Conservation (phyloP, 2,113 vertebrate species). For the Fregetta grallaria region DNA sequence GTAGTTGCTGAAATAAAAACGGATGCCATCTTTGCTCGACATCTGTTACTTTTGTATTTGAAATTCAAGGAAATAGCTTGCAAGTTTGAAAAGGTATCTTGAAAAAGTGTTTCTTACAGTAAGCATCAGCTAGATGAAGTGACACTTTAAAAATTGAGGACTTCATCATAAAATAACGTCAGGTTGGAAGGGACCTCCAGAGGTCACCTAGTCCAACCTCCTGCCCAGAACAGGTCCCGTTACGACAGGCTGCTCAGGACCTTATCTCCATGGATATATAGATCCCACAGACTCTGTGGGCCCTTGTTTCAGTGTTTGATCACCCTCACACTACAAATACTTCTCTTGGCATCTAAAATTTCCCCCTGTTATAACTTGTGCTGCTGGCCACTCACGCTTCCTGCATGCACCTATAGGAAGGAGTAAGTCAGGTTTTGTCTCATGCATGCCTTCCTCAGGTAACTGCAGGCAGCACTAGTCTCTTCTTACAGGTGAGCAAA, state of each 20-base stretch:
- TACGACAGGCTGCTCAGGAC: not conserved
- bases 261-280: accelerated
- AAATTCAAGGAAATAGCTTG: not conserved
- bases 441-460: not conserved
- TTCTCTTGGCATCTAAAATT: not conserved
- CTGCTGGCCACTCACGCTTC: not conserved
- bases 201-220: not conserved
- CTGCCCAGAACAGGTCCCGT: not conserved
- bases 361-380: not conserved
- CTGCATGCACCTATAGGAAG: not conserved
- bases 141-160: not conserved
- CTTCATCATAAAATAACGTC: not conserved
- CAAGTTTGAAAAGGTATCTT: not conserved
- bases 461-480: not conserved
- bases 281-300: not conserved
- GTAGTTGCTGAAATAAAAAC: not conserved
- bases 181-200: not conserved
- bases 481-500: not conserved
- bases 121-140: not conserved
- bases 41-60: not conserved
- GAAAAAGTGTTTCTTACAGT: not conserved
- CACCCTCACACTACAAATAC: not conserved
- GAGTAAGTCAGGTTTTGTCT: not conserved
- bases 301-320: not conserved
- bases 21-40: not conserved